phyloP scores from a whole-genome alignment of 2,888 invertebrate genomes.

The Amphimallon solstitiale region DNA sequence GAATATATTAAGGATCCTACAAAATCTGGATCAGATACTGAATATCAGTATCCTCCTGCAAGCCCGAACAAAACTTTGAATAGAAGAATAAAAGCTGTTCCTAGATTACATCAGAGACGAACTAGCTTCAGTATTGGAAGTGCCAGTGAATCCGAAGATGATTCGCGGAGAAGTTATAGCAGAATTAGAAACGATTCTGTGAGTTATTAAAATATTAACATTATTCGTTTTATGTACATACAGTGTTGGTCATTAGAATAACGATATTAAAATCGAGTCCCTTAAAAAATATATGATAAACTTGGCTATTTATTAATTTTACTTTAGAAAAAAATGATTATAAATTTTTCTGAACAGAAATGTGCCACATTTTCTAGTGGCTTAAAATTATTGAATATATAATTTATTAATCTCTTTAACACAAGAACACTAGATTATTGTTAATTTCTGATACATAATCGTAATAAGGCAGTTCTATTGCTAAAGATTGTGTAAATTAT shows the following conservation, averaged over 20 bases:
- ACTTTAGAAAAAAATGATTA: no score
- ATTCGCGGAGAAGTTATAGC: constrained; percentile 58
- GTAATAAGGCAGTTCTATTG: no score
- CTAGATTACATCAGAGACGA: constrained; percentile 75
- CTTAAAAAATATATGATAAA: background rate
- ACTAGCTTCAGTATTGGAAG: constrained; percentile 69
- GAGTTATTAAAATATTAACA: constrained; percentile 42
- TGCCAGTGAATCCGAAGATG: constrained; percentile 77
- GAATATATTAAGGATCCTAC: background rate
- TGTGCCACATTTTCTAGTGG: no score
- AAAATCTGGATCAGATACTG: constrained; percentile 47
- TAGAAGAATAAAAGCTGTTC: constrained; percentile 75
- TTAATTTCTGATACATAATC: no score
- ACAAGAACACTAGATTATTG: no score
- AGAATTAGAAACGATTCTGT: constrained; percentile 62
- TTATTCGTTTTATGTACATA: constrained; percentile 5
- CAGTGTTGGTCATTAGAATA: no score
- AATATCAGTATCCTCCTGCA: constrained; percentile 63
- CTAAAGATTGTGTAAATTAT: no score
- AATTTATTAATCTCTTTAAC: no score
- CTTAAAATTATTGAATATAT: no score
- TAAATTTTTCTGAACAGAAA: no score
- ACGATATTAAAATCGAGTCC: no score
- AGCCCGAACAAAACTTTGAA: constrained; percentile 68
- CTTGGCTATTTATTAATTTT: no score